phyloP scores from a whole-genome alignment of 2,797 vertebrate species.

The Nothura maculosa region DNA sequence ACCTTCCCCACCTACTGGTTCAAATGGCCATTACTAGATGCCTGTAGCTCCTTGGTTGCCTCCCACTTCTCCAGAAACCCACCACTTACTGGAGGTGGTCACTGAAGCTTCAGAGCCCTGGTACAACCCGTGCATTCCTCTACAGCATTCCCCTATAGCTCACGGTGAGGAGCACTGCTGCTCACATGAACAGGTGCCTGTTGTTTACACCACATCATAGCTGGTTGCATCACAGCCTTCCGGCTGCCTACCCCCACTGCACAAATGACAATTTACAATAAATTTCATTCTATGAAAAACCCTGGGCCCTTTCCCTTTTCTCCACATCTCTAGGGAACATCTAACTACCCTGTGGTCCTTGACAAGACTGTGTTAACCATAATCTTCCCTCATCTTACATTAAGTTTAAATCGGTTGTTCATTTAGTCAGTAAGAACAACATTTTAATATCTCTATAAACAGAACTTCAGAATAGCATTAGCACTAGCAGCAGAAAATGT shows the following conservation, averaged over 20 bases:
- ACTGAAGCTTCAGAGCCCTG: accelerated
- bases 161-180: accelerated
- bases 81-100: accelerated
- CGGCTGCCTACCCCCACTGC: neutral
- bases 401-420: neutral
- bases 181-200: accelerated
- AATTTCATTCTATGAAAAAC: neutral
- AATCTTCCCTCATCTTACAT: accelerated
- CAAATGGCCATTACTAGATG: accelerated
- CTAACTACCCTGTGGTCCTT: accelerated
- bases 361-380: accelerated
- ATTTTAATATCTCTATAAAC: accelerated
- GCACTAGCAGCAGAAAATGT: accelerated
- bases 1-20: neutral
- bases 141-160: accelerated
- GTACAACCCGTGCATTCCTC: too few relatives aligned
- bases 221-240: neutral
- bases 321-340: accelerated
- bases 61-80: neutral
- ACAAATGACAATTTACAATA: neutral
- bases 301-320: neutral
- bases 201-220: accelerated
- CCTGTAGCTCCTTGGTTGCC: accelerated
- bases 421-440: accelerated
- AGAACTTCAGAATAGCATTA: accelerated